Percentiles rank a stretch among this genome's conserved stretches.
Evolutionary conservation across 2,113 vertebrate genomes (phyloP).

Genomic region (Lepidothrix coronata): DNA sequence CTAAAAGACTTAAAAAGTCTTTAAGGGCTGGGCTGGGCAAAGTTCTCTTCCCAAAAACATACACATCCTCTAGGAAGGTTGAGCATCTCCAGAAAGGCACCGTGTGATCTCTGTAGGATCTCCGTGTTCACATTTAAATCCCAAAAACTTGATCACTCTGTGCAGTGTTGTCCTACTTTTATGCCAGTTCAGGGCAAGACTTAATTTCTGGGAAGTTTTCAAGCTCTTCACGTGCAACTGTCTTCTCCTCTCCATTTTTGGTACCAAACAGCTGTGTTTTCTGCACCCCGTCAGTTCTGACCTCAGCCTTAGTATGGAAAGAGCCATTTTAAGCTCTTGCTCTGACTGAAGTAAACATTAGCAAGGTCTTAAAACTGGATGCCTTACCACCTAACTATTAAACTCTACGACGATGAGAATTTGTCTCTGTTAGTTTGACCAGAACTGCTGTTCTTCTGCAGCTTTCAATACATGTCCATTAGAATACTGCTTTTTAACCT

Average conservation of each 20-base stretch:
- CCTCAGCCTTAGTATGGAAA: neutral
- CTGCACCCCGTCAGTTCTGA: neutral
- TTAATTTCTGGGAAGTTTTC: neutral
- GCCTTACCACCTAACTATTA: neutral
- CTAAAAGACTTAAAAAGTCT: neutral
- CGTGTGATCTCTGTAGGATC: neutral
- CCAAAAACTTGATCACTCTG: neutral
- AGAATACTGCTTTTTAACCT: neutral
- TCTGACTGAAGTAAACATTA: neutral
- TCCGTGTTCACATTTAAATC: neutral
- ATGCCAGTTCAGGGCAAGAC: neutral
- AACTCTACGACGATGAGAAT: neutral
- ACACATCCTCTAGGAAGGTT: neutral
- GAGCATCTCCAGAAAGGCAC: neutral
- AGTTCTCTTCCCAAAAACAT: neutral
- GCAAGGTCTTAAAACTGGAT: neutral
- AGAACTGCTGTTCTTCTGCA: neutral
- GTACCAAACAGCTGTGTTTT: neutral
- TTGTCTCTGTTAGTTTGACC: neutral
- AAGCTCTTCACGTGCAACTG: neutral
- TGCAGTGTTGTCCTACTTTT: neutral
- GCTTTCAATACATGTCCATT: neutral
- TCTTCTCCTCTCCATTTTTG: constrained; percentile 4
- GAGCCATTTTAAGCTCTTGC: neutral
- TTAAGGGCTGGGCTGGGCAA: neutral